Percentiles rank a stretch among this genome's conserved stretches.
These are phyloP conservation scores for Drosophila orena DNA, from an alignment of 1,140 invertebrate genomes.

Conservation along the genomic window DNA sequence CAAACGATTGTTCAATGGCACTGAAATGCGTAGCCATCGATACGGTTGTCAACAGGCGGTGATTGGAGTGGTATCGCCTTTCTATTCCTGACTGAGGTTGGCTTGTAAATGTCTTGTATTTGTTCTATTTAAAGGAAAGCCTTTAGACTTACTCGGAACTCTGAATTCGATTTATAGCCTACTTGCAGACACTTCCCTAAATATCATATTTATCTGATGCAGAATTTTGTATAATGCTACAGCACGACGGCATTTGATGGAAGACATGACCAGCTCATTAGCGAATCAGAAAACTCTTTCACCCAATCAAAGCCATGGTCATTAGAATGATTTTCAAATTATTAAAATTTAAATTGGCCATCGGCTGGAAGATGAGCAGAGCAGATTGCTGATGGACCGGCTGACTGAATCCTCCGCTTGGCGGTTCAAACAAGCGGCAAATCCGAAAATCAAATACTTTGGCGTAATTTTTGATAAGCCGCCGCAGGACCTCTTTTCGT, in stretches of 20 bases:
- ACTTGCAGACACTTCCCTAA: no score
- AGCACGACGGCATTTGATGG: background rate
- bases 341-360: conserved; percentile 71
- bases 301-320: conserved; percentile 69
- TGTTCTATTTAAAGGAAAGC: background rate
- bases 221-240: no score
- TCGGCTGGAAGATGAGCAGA: conserved; percentile 6
- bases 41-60: conserved; percentile 37
- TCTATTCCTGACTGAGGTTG: background rate
- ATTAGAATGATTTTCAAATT: conserved; percentile 79
- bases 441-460: conserved; percentile 81
- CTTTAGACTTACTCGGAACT: no score
- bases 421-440: conserved; percentile 51
- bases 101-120: background rate
- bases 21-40: conserved; percentile 46
- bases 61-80: background rate
- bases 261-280: conserved; percentile 69
- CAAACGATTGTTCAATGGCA: conserved; percentile 74
- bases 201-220: no score
- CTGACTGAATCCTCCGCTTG: conserved; percentile 22
- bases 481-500: conserved; percentile 46
- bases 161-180: no score
- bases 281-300: conserved; percentile 38
- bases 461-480: conserved; percentile 62
- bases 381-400: conserved; percentile 44